A percentile compares a stretch with the other conserved stretches of the same genome.
These are phyloP conservation scores for Oligia latruncula DNA, from an alignment of 2,888 invertebrate species.

Conservation along the genomic window DNA sequence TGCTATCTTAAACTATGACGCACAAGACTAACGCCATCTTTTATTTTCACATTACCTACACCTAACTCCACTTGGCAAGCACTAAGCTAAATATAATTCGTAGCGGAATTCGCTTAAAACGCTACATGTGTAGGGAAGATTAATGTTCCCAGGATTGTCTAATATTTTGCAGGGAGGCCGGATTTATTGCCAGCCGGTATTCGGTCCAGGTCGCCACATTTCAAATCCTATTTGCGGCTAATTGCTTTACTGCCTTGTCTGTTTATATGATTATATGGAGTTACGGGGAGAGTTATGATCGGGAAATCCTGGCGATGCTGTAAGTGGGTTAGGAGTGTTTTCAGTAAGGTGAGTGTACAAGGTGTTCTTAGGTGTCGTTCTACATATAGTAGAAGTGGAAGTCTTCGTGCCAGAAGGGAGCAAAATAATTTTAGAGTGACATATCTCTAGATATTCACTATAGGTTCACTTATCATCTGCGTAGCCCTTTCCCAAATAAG, in stretches of 20 bases:
- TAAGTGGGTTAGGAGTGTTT: slow-evolving; percentile 37
- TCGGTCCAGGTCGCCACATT: slow-evolving; percentile 52
- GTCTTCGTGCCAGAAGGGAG: background rate
- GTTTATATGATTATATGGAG: slow-evolving; percentile 22
- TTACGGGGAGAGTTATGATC: slow-evolving; percentile 23
- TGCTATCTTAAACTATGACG: slow-evolving; percentile 22
- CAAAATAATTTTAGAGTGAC: background rate
- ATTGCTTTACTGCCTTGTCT: slow-evolving; percentile 56
- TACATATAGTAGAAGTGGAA: background rate
- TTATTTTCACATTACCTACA: slow-evolving; percentile 36
- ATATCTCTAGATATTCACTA: background rate
- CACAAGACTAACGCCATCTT: slow-evolving; percentile 17
- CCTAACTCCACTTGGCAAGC: slow-evolving; percentile 44
- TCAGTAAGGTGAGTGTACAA: background rate
- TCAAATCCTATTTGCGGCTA: slow-evolving; percentile 67
- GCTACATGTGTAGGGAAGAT: slow-evolving; percentile 65
- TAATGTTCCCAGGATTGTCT: slow-evolving; percentile 71
- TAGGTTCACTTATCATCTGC: no score
- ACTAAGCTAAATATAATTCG: slow-evolving; percentile 59
- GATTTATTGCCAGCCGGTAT: slow-evolving; percentile 68
- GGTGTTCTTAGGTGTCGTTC: background rate
- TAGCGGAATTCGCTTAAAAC: slow-evolving; percentile 57
- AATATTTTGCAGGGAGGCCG: slow-evolving; percentile 67
- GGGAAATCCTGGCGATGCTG: slow-evolving; percentile 18
- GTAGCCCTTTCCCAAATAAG: no score